Evolutionary conservation across 2,113 vertebrate genomes (phyloP).

Genomic region (Pycnonotus jocosus): DNA sequence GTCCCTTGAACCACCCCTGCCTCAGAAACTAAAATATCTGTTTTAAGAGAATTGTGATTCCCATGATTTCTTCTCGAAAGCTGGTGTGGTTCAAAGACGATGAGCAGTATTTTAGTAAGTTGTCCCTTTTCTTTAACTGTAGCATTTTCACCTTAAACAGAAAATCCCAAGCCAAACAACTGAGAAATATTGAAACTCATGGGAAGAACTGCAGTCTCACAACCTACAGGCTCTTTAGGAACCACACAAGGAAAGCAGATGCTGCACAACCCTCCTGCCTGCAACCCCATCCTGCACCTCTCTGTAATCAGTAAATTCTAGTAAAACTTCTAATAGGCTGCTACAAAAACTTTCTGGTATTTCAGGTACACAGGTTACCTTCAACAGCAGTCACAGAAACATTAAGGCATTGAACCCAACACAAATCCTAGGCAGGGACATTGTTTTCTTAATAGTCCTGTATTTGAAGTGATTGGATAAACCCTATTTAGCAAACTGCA

Average conservation of each 20-base stretch:
- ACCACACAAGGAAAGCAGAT: background rate
- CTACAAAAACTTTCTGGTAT: background rate
- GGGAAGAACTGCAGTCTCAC: background rate
- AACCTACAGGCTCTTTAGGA: background rate
- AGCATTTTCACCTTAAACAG: background rate
- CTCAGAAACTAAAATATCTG: background rate
- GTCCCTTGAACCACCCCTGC: background rate
- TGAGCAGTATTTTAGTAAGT: background rate
- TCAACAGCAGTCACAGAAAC: background rate
- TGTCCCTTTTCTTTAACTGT: background rate
- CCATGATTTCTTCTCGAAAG: background rate
- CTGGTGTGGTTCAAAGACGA: background rate
- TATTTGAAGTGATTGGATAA: background rate
- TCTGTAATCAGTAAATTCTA: background rate
- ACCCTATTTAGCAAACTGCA: background rate
- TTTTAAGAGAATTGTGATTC: background rate
- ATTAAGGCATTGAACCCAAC: background rate
- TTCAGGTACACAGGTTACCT: background rate
- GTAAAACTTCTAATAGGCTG: background rate
- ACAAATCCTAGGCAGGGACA: background rate
- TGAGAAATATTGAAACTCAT: background rate
- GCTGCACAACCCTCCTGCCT: background rate
- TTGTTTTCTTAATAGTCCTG: background rate
- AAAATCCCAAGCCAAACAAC: background rate
- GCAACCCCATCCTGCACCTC: background rate